These are phyloP conservation scores for Spondyliosoma cantharus DNA, from an alignment of 2,797 vertebrate genomes.

Conservation along the genomic window DNA sequence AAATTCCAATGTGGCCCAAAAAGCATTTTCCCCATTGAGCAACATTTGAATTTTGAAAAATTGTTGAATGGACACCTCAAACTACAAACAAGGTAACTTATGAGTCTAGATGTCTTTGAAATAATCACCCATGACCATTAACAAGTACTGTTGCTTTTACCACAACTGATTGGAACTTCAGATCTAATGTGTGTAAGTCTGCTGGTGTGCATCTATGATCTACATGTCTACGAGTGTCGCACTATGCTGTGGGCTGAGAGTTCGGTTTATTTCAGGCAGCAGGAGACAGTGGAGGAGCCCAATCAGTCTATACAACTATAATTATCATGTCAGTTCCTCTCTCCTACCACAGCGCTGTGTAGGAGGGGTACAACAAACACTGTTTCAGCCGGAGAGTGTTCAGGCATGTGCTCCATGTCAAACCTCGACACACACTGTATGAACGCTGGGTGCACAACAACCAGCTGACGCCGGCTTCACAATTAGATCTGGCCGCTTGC, in stretches of 20 bases:
- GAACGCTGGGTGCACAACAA: slow-evolving; percentile 29
- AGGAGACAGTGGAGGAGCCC: slow-evolving; percentile 73
- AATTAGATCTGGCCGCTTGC: slow-evolving; percentile 25
- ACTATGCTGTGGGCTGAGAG: slow-evolving; percentile 45
- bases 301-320: slow-evolving; percentile 78
- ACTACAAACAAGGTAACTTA: too few relatives aligned
- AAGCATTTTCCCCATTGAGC: too few relatives aligned
- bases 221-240: slow-evolving; percentile 35
- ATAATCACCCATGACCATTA: background rate
- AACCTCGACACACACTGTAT: slow-evolving; percentile 23
- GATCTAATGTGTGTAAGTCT: background rate
- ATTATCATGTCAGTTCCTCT: slow-evolving; percentile 81
- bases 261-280: slow-evolving; percentile 78
- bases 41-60: too few relatives aligned
- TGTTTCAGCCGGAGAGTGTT: slow-evolving; percentile 44
- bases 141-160: background rate
- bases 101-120: too few relatives aligned
- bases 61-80: too few relatives aligned
- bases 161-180: slow-evolving; percentile 9
- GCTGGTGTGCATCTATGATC: slow-evolving; percentile 21
- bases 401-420: slow-evolving; percentile 60
- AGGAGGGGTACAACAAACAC: slow-evolving; percentile 66
- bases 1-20: too few relatives aligned
- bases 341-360: slow-evolving; percentile 64
- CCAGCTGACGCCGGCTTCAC: slow-evolving; percentile 19